phyloP scores from a whole-genome alignment of 1,140 invertebrate genomes.

The Cotesia chilonis region DNA sequence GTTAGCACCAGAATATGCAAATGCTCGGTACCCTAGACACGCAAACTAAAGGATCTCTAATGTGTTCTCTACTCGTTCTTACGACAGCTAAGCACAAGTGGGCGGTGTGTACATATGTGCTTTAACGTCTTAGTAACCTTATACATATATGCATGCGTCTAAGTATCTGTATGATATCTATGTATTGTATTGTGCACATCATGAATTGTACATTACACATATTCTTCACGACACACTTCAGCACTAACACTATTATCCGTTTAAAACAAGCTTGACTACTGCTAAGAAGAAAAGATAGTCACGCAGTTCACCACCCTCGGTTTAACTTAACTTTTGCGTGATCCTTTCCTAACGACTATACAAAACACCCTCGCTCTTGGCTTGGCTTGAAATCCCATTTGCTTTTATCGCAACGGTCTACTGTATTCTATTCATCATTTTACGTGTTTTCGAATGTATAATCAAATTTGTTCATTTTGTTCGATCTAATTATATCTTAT shows the following conservation, averaged over 20 bases:
- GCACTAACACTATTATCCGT: not conserved
- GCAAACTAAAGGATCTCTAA: constrained; percentile 37
- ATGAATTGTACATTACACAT: not conserved
- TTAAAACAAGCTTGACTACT: not conserved
- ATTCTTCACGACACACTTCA: not conserved
- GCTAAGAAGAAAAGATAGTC: constrained; percentile 31
- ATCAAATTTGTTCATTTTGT: constrained; percentile 20
- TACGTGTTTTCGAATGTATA: constrained; percentile 25
- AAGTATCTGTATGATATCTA: not conserved
- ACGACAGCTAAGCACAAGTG: constrained; percentile 21
- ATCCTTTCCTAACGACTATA: constrained; percentile 21
- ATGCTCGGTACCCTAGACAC: constrained; percentile 36
- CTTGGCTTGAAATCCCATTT: constrained; percentile 7
- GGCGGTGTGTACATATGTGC: constrained; percentile 18
- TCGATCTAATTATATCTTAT: too few species aligned
- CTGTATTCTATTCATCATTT: constrained; percentile 18
- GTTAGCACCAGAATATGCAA: constrained; percentile 45
- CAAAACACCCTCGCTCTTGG: not conserved
- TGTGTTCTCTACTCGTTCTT: constrained; percentile 1
- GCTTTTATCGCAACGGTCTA: not conserved
- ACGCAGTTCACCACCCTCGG: constrained; percentile 36
- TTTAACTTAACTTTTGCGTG: constrained; percentile 41
- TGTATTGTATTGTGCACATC: not conserved
- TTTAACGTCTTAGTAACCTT: not conserved
- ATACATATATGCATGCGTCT: not conserved